These are phyloP conservation scores for Tethea ocularis DNA, from an alignment of 2,888 invertebrate species.

Conservation along the genomic window DNA sequence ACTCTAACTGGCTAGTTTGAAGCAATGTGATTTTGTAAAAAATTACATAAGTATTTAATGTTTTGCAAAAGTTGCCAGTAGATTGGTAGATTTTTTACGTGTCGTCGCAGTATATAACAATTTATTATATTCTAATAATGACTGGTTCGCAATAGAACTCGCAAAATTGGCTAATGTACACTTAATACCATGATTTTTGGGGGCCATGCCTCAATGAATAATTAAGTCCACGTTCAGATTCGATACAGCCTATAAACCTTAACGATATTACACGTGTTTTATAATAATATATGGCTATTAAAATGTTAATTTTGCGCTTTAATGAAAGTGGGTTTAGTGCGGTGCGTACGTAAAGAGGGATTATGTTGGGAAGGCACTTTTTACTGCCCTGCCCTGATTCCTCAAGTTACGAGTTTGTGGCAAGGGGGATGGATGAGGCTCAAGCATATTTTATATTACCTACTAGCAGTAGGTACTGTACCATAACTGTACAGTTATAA, in stretches of 20 bases:
- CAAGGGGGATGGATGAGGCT: conserved; percentile 18
- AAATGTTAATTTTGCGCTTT: conserved; percentile 80
- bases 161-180: conserved; percentile 1
- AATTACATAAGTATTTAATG: no score
- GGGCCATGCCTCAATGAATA: conserved; percentile 44
- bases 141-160: neutral
- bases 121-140: neutral
- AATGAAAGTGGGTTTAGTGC: conserved; percentile 78
- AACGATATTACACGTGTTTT: conserved; percentile 63
- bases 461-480: conserved; percentile 6
- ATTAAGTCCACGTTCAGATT: conserved; percentile 46
- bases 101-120: neutral
- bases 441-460: conserved; percentile 27
- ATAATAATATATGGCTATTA: conserved; percentile 79
- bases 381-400: conserved; percentile 72
- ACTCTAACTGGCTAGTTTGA: no score
- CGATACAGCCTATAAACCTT: conserved; percentile 59
- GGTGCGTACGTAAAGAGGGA: conserved; percentile 72
- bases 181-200: conserved; percentile 31
- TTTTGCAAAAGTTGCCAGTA: neutral
- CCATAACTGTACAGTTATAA: conserved; percentile 7
- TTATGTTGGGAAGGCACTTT: conserved; percentile 69
- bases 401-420: conserved; percentile 41
- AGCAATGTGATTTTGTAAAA: no score
- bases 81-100: neutral